Evolutionary conservation across 2,888 invertebrate genomes (phyloP), one percentile per base, ranked within the genome.

Genomic region (Epinotia demarniana): DNA sequence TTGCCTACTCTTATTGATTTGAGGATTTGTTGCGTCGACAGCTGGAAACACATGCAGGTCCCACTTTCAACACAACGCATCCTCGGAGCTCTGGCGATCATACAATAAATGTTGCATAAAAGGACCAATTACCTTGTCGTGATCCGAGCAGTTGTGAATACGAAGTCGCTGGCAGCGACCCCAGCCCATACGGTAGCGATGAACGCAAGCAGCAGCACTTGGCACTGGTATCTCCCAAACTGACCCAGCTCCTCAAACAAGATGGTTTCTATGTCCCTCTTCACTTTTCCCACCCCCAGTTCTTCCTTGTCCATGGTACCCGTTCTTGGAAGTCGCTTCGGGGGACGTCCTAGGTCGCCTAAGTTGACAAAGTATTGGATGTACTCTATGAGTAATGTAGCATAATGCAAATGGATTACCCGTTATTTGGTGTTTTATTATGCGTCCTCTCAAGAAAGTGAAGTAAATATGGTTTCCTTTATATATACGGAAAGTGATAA

Each of bases 101-200:
- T 27, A 27, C 23, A 27, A 9, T 3, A 11, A 11, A 12, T 9
- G 9, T 19, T 57, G 18, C 39, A 39, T 39, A 27, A 6, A 27
- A 27, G 16, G 33, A n/a, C 2, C 8, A 13, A 19, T 53, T n/a
- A 68, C 68, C 68, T 58, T 13, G 68, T 68, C 16, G 39, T 13
- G 18, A 68, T 68, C 43, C 68, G 58, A 18, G 68, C 68, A 18
- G 68, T 68, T 16, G 57, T 68, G 11, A 68, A 68, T 1, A 68
- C 58, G 9, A 58, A 68, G 6, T 68, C 68, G 19, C 68, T 58
- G n/a, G 68, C 57, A 1, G 58, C 68, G 6, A 68, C 19, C 1
- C 68, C 68, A 3, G 57, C 68, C 57, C 57, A 68, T 2, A 68
- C 39, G 13, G 43, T 58, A n/a, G 16, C 33, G 0, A 68, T 3